Conservation (phyloP, 2,888 invertebrate genomes). For the Incurvaria masculella region DNA sequence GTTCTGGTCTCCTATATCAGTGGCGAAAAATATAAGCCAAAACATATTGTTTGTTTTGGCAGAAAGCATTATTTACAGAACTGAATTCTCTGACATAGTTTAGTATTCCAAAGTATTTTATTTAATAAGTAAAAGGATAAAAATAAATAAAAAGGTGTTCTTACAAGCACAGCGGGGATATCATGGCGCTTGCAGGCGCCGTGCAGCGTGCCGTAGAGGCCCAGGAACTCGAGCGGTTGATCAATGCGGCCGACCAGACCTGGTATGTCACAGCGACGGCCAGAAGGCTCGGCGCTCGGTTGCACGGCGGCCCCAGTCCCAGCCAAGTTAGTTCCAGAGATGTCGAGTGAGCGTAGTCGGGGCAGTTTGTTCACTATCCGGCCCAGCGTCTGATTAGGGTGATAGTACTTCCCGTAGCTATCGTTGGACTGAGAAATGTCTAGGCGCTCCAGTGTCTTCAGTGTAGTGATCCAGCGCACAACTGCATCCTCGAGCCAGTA, state of each 20-base stretch:
- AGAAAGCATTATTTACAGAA: too few relatives aligned
- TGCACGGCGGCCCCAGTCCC: constrained; percentile 64
- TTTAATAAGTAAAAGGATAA: constrained; percentile 4
- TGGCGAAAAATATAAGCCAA: too few relatives aligned
- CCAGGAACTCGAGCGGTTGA: constrained; percentile 83
- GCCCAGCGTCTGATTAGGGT: constrained; percentile 70
- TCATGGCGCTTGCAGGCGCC: constrained; percentile 88
- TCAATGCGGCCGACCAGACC: constrained; percentile 76
- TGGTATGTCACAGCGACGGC: constrained; percentile 70
- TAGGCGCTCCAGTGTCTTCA: constrained; percentile 63
- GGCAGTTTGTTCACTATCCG: constrained; percentile 72
- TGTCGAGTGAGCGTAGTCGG: constrained; percentile 78
- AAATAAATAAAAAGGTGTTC: constrained; percentile 17
- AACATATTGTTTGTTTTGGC: too few relatives aligned
- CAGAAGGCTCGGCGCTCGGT: neutral
- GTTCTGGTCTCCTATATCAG: too few relatives aligned
- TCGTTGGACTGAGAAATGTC: constrained; percentile 80
- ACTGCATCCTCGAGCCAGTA: constrained; percentile 61
- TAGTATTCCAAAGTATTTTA: too few relatives aligned
- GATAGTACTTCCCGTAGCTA: constrained; percentile 68
- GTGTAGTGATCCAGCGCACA: constrained; percentile 57
- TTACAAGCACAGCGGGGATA: constrained; percentile 85
- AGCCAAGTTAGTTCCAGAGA: constrained; percentile 94
- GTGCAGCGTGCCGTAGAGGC: constrained; percentile 85
- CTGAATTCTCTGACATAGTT: too few relatives aligned